Percentiles rank a stretch among this genome's conserved stretches.
Evolutionary conservation across 2,113 vertebrate genomes (phyloP).

Genomic region (Albula glossodonta): DNA sequence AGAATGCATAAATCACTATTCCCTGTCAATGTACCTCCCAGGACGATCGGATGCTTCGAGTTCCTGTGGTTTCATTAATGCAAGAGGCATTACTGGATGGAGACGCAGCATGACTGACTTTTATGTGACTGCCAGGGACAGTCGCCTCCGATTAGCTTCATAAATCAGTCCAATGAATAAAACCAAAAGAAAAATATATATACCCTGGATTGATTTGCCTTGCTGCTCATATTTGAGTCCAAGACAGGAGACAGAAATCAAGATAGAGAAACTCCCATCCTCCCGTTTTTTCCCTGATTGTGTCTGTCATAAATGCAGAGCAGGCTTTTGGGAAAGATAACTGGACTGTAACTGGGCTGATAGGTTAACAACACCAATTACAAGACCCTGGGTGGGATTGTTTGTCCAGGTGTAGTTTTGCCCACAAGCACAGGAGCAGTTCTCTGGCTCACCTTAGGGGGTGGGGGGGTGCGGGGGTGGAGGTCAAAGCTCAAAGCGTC

Average conservation of each 20-base stretch:
- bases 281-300: background rate
- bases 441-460: slow-evolving; percentile 15
- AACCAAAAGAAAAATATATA: background rate
- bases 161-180: background rate
- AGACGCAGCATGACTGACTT: background rate
- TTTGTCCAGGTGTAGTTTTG: background rate
- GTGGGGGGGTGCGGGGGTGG: background rate
- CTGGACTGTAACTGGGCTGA: slow-evolving; percentile 9
- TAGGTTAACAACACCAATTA: slow-evolving; percentile 38
- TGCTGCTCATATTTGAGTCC: background rate
- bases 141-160: background rate
- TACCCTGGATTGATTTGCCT: background rate
- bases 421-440: slow-evolving; percentile 31
- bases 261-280: background rate
- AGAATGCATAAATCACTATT: background rate
- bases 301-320: no score
- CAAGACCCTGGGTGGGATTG: slow-evolving; percentile 13
- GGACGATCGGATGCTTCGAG: background rate
- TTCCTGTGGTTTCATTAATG: background rate
- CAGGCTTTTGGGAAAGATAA: no score
- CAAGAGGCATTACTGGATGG: background rate
- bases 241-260: background rate
- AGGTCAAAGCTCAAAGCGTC: slow-evolving; percentile 13
- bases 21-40: background rate
- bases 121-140: background rate